Percentiles rank a stretch among this genome's conserved stretches.
Conservation (phyloP, 2,888 invertebrate species). For the Tricholauxania praeusta region DNA sequence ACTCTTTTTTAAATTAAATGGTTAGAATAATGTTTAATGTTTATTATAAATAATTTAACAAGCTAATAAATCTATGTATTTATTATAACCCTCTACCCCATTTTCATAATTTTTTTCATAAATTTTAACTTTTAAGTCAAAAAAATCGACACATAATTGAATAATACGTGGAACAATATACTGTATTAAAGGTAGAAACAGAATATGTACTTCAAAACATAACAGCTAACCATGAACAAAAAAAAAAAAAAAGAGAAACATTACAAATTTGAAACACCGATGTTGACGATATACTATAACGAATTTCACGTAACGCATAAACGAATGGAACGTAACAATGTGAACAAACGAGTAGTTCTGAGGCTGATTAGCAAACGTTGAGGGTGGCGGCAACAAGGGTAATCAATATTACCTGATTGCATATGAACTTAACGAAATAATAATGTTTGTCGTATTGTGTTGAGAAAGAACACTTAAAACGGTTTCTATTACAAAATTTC, state of each 20-base stretch:
- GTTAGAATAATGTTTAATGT: too few relatives aligned
- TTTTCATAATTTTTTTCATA: too few relatives aligned
- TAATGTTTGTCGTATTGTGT: slow-evolving; percentile 16
- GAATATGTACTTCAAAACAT: too few relatives aligned
- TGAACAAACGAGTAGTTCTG: neutral
- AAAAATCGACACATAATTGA: neutral
- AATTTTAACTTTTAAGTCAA: slow-evolving; percentile 14
- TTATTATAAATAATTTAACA: too few relatives aligned
- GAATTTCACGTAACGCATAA: slow-evolving; percentile 33
- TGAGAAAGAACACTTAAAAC: neutral
- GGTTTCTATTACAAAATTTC: slow-evolving; percentile 6
- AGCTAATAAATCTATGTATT: too few relatives aligned
- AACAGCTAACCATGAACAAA: slow-evolving; percentile 4
- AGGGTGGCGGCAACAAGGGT: slow-evolving; percentile 32
- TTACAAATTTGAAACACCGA: slow-evolving; percentile 33
- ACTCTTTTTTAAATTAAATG: too few relatives aligned
- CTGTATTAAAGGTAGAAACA: too few relatives aligned
- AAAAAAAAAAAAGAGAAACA: slow-evolving; percentile 21
- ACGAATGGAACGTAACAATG: slow-evolving; percentile 18
- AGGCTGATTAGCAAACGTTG: slow-evolving; percentile 22
- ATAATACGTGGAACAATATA: too few relatives aligned
- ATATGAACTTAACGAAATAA: neutral
- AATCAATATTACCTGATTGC: slow-evolving; percentile 43
- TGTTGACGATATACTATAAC: slow-evolving; percentile 33
- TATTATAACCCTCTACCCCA: too few relatives aligned